Conservation (phyloP, 2,888 invertebrate genomes). For the Tetheella fluctuosa region DNA sequence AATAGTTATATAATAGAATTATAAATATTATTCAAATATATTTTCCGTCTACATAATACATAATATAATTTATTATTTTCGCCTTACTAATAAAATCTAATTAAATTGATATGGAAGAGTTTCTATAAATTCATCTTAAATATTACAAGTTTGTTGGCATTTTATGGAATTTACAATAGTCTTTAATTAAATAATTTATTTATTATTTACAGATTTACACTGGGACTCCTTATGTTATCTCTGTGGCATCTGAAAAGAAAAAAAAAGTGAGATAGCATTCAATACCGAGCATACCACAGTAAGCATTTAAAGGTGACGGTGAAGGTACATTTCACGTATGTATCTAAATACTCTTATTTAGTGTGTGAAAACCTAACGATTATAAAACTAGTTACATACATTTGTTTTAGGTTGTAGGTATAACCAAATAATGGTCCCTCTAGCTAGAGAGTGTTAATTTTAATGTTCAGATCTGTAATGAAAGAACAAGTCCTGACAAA, state of each 20-base stretch:
- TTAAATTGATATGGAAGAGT: slow-evolving; percentile 68
- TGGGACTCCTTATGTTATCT: slow-evolving; percentile 67
- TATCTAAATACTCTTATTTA: no score
- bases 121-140: slow-evolving; percentile 44
- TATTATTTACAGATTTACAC: slow-evolving; percentile 34
- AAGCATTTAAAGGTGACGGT: not conserved
- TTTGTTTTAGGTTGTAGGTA: no score
- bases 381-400: no score
- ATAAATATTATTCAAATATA: no score
- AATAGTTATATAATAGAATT: no score
- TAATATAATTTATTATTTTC: not conserved
- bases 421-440: no score
- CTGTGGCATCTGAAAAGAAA: slow-evolving; percentile 69
- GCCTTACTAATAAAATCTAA: slow-evolving; percentile 2
- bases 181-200: slow-evolving; percentile 42
- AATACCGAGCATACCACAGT: not conserved
- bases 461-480: no score
- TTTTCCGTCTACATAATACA: no score
- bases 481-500: no score
- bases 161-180: slow-evolving; percentile 58
- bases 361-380: no score
- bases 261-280: not conserved
- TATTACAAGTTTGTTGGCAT: slow-evolving; percentile 55
- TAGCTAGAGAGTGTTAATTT: no score
- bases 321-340: no score